Conservation (phyloP, 2,113 vertebrate genomes). For the Suncus etruscus region DNA sequence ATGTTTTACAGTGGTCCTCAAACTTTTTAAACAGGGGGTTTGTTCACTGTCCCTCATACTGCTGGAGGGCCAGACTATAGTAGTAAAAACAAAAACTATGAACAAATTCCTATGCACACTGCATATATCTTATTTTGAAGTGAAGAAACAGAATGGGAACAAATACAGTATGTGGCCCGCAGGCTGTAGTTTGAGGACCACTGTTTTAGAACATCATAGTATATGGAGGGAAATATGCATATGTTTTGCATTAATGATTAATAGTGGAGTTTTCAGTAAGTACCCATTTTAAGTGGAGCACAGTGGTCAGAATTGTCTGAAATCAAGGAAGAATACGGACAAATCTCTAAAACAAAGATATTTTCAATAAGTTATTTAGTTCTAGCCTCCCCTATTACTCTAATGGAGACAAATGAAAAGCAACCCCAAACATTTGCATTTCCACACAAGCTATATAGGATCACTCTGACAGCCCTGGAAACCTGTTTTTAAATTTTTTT, state of each 20-base stretch:
- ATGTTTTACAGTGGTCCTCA: background rate
- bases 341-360: conserved; percentile 8
- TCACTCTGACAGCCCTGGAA: conserved; percentile 32
- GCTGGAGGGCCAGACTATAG: too few species aligned
- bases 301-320: background rate
- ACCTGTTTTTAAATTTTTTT: background rate
- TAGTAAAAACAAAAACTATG: too few species aligned
- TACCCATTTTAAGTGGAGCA: conserved; percentile 29
- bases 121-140: too few species aligned
- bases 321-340: conserved; percentile 36
- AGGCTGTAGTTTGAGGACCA: too few species aligned
- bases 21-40: too few species aligned
- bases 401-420: conserved; percentile 19
- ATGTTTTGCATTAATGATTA: conserved; percentile 46
- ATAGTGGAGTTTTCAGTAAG: conserved; percentile 8
- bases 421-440: background rate
- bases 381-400: background rate
- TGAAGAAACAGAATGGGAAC: too few species aligned
- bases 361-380: conserved; percentile 9
- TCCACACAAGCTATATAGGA: background rate
- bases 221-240: conserved; percentile 39
- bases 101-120: too few species aligned
- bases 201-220: background rate
- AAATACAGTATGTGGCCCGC: too few species aligned
- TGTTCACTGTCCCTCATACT: too few species aligned